Base-by-base conservation (phyloP, 2,797 vertebrate species). In the Echiichthys vipera region DNA sequence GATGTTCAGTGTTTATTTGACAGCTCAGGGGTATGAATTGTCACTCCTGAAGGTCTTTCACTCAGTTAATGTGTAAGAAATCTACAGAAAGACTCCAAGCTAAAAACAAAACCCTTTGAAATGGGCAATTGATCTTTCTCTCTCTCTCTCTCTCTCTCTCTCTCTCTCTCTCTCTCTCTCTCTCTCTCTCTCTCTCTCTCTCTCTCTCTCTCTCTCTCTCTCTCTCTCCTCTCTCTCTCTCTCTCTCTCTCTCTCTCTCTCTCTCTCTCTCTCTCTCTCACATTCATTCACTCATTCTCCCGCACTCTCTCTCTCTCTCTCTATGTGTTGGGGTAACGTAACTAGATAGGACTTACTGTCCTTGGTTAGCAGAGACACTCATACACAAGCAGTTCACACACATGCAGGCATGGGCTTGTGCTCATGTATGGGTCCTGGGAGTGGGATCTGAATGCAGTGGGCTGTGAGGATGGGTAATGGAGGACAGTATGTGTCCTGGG, bases 21-120 rank as follows among this genome's bases (percentile, higher is more conserved):
- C 92, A 88, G 81, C 89, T 93, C 89, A 83, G 87, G 91, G 92
- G 78, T 91, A 84, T 92, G 69, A 77, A 57, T 83, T 88, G 80
- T 88, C 79, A 69, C 77, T 71, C 74, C 78, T 88, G 78, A 88
- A 86, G 87, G 84, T 81, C 80, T 88, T 88, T 85, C 71, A 87
- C 79, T 91, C 53, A 72, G 66, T 90, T 90, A 89, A 88, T 84
- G 77, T 91, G 87, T 82, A 85, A 69, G 39, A 76, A 94, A 95
- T 94, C 89, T 95, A 94, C 95, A 95, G 87, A 95, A 92, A 86
- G 89, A 94, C 93, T 86, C 91, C 92, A 92, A 94, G 89, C 84
- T 94, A 90, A 95, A 96, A 96, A 94, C 93, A 76, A 94, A 95
- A 95, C 91, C 43, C 79, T 92, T 93, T 92, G 81, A 92, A 94